These are phyloP conservation scores for Scaptomyza pallida DNA, from an alignment of 1,140 invertebrate genomes.

Conservation along the genomic window DNA sequence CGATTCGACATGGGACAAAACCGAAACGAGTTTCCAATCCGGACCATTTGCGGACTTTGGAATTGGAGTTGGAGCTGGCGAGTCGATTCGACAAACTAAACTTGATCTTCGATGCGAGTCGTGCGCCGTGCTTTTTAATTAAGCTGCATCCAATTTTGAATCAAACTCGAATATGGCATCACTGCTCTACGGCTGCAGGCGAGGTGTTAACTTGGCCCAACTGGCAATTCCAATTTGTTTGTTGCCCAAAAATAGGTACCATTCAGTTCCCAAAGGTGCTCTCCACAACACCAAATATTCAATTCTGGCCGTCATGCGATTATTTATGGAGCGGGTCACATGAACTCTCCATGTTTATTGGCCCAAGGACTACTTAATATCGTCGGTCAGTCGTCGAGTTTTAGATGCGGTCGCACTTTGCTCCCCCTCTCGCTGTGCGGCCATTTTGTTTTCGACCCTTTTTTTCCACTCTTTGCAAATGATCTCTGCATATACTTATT, in stretches of 20 bases:
- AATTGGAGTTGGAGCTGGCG: slow-evolving; percentile 18
- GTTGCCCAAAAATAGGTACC: slow-evolving; percentile 29
- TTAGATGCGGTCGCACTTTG: slow-evolving; percentile 4
- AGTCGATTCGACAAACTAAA: slow-evolving; percentile 28
- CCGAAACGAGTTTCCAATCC: slow-evolving; percentile 55
- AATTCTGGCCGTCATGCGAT: slow-evolving; percentile 7
- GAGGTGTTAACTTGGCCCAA: slow-evolving; percentile 56
- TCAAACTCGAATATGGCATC: slow-evolving; percentile 6
- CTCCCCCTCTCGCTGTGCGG: no score
- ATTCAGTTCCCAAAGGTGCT: slow-evolving; percentile 7
- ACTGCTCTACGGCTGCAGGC: slow-evolving; percentile 3
- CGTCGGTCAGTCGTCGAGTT: slow-evolving; percentile 59
- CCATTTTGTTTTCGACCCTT: slow-evolving; percentile 33
- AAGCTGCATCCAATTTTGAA: slow-evolving; percentile 44
- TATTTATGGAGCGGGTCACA: slow-evolving; percentile 44
- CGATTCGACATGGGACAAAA: slow-evolving; percentile 39
- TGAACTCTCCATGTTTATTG: slow-evolving; percentile 50
- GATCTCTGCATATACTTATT: slow-evolving; percentile 29
- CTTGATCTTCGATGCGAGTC: slow-evolving; percentile 32
- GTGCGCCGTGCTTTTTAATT: slow-evolving; percentile 60
- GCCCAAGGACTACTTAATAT: slow-evolving; percentile 53
- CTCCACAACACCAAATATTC: slow-evolving; percentile 30
- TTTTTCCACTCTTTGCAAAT: slow-evolving; percentile 42
- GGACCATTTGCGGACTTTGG: slow-evolving; percentile 64
- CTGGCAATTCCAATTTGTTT: slow-evolving; percentile 43